phyloP scores from a whole-genome alignment of 2,113 vertebrate genomes.

The Chiloscyllium plagiosum region DNA sequence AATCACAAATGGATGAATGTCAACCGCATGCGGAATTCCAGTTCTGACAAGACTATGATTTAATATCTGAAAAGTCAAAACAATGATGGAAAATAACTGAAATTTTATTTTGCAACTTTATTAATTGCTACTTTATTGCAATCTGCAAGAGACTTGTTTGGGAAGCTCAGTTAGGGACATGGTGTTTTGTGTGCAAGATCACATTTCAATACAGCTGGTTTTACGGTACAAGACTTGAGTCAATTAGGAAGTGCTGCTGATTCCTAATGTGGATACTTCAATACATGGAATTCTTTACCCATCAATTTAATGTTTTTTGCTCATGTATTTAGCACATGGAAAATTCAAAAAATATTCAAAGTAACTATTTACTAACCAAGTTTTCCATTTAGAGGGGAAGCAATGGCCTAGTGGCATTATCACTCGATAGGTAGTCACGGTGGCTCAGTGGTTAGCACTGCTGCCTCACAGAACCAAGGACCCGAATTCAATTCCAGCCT shows the following conservation, averaged over 20 bases:
- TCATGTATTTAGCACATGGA: neutral
- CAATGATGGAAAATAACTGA: neutral
- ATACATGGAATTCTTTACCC: neutral
- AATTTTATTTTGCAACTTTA: no score
- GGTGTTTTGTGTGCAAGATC: neutral
- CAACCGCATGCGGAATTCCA: neutral
- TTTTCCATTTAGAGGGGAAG: no score
- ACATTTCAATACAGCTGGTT: neutral
- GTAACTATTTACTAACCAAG: neutral
- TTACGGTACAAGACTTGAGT: neutral
- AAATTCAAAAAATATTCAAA: neutral
- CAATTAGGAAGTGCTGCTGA: neutral
- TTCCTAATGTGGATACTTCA: neutral
- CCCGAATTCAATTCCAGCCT: no score
- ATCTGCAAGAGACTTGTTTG: neutral
- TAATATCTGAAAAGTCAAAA: neutral
- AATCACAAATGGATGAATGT: neutral
- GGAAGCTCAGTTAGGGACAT: neutral
- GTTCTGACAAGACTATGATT: neutral
- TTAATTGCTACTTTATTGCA: neutral
- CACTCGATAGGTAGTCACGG: no score
- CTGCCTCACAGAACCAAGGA: no score
- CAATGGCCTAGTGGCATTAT: no score
- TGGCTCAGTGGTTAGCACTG: no score
- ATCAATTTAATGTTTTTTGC: neutral